Base-by-base conservation (phyloP, 2,888 invertebrate species). In the Pristionchus arcanus region DNA sequence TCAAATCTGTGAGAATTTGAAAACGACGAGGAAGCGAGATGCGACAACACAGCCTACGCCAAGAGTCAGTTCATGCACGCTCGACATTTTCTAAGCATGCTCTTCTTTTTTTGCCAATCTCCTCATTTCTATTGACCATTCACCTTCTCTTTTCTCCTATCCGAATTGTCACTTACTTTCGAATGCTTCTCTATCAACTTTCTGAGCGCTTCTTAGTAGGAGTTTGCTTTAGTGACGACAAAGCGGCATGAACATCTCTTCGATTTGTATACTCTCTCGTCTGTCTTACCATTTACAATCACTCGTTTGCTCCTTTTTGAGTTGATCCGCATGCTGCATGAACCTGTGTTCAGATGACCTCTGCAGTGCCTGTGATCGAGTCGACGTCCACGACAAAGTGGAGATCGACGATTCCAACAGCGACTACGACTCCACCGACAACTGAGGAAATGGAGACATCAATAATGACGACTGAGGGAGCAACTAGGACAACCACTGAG, bases 1-100 rank as follows among this genome's bases (percentile, higher is more conserved):
- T 25, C 90, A 91, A 3, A 90, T 91, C n/a, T 94, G 94, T 83
- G 90, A 91, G 53, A 59, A 16, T n/a, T 28, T 63, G 28, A 55
- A 84, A 81, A 59, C 85, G 63, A 74, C 84, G 53, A 49, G 34
- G 55, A 88, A 74, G 28, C n/a, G 42, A 42, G 87, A 87, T 7
- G 42, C 37, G 1, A 87, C 87, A 0, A 87, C 87, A 2, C 63
- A 66, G 19, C 42, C 87, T 16, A 37, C 25, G 11, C 87, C 87
- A 11, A 66, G 66, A 42, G 87, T 87, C 28, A 87, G 87, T 42
- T 68, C 25, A 19, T 42, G 4, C 25, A n/a, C n/a, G 66, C 1
- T 66, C 28, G 4, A 13, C 55, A 19, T 2, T 25, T 63, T 63
- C 63, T n/a, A n/a, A 19, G 68, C 68, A 71, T 34, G 28, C 2